Evolutionary conservation across 2,113 vertebrate genomes (phyloP), one percentile per base, ranked within the genome.

Genomic region (Zosterops japonicus): DNA sequence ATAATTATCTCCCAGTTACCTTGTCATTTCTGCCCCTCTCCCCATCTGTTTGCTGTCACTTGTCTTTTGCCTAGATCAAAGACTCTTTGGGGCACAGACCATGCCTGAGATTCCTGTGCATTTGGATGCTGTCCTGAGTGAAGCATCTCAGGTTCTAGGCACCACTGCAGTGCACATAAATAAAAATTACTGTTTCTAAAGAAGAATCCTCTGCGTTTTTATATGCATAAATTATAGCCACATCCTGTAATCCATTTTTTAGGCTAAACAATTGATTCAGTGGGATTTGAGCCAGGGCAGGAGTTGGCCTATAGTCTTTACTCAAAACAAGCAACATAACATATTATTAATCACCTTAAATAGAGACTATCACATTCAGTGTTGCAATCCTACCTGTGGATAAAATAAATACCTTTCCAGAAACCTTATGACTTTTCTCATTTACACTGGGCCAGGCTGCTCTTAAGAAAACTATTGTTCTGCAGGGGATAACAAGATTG

Each of bases 1-100:
- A 88, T 92, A 90, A 96, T 96, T 95, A 93, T 90, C 71, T 95
- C 83, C 82, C 84, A 86, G 93, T 93, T 97, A 96, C 94, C 95
- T 96, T 93, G 94, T 94, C 90, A 88, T 91, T 97, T 83, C 90
- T 95, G 82, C 94, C 96, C 95, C 93, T 93, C 87, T 96, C 71
- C 83, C 90, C 94, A 96, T 96, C 90, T 97, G 94, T 93, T 96
- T 95, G 87, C 94, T 95, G 92, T 95, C 90, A 2, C 84, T 91
- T 88, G 50, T 71, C 92, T 92, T 90, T 87, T 83, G 39, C 76
- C 84, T 56, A 36, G 90, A 96, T 94, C 86, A 91, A 95, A 96
- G 82, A 44, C 31, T 79, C 35, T 79, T 93, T 71, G n/a, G 63
- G 70, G 79, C 56, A 53, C 41, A 57, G 64, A 75, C 72, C 63